Evolutionary conservation across 2,888 invertebrate species (phyloP).

Genomic region (Hypolimnas misippus): DNA sequence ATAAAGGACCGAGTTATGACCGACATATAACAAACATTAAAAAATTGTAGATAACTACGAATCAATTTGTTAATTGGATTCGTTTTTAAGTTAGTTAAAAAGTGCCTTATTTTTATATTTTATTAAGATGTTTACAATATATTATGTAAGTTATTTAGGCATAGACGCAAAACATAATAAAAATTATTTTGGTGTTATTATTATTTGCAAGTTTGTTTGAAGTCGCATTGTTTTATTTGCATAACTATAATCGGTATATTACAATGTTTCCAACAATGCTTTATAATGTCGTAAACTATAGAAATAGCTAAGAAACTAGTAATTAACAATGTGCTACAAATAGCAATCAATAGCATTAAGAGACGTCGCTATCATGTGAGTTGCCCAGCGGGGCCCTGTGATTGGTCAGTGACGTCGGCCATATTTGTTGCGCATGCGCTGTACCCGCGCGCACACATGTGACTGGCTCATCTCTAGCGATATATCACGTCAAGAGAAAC

Average conservation of each 20-base stretch:
- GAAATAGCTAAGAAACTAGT: conserved; percentile 20
- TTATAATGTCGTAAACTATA: not conserved
- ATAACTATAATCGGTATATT: not conserved
- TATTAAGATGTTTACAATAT: no score
- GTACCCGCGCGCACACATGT: conserved; percentile 62
- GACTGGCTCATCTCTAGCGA: conserved; percentile 50
- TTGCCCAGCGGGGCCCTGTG: conserved; percentile 52
- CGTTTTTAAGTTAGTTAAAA: no score
- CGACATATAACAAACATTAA: no score
- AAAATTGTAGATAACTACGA: no score
- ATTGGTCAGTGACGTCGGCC: conserved; percentile 74
- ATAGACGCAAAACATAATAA: no score
- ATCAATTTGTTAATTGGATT: no score
- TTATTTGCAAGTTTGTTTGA: not conserved
- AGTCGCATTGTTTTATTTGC: not conserved
- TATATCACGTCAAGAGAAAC: conserved; percentile 34
- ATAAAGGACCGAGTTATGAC: no score
- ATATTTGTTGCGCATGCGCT: conserved; percentile 80
- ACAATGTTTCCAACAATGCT: not conserved
- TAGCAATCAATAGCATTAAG: conserved; percentile 72
- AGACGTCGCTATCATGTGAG: conserved; percentile 64
- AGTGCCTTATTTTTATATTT: no score
- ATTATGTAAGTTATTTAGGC: no score
- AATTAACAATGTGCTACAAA: conserved; percentile 45
- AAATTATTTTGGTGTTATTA: no score